Base-by-base conservation (phyloP, 2,113 vertebrate species). In the Rhagologus leucostigma region DNA sequence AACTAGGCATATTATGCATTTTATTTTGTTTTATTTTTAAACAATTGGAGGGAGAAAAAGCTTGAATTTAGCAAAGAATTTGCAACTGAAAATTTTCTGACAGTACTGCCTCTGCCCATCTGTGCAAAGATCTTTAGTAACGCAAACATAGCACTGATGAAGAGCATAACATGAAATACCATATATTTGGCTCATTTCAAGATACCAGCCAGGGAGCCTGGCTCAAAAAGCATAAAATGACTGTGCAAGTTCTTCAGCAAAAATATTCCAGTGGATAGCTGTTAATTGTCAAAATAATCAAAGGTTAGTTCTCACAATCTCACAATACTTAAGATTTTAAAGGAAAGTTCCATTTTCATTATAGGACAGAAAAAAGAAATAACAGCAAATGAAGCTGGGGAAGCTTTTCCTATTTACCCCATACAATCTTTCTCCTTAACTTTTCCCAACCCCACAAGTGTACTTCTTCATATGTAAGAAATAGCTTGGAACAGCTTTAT, bases 1-100 rank as follows among this genome's bases (percentile, higher is more conserved):
- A 89, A 73, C 35, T 55, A 89, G 74, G 65, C 78, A 57, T 69
- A 79, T 50, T 85, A 94, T 93, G 67, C 33, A 80, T 80, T 88
- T 95, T 88, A 83, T 93, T 97, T 97, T 92, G 74, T 91, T 96
- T 95, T 95, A 91, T 96, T 97, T 96, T 96, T 93, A 91, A 95
- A 97, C 91, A 96, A 94, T 96, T 89, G 84, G 78, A 94, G 84
- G 50, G 47, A 95, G 93, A 91, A 93, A 95, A 96, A 57, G 13
- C 74, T 91, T 79, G 59, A 50, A 90, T 95, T 87, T 94, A 93
- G 87, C 82, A 93, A 55, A 90, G 84, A 93, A 93, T 94, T 97
- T 95, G 94, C 75, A 96, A 95, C 74, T 93, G 93, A 93, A 96
- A 82, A 93, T 85, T 96, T 94, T 94, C 78, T 97, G 91, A 96